A percentile compares a stretch with the other conserved stretches of the same genome.
These are phyloP conservation scores for Phymorhynchus buccinoides DNA, from an alignment of 1,140 invertebrate species.

Conservation along the genomic window DNA sequence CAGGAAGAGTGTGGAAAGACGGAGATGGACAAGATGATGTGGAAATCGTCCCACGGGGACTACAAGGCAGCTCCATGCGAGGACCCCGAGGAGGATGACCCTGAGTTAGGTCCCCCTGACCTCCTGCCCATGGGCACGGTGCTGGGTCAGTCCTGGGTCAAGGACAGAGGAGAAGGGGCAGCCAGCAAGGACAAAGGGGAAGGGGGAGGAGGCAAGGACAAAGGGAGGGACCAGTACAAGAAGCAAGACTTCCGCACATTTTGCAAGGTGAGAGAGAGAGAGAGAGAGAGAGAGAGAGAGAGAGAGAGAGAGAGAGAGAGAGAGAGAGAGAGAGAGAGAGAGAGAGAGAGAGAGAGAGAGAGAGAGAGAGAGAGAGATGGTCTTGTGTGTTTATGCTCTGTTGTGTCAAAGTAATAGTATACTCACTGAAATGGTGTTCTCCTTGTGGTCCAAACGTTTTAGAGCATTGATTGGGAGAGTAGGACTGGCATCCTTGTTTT, in stretches of 20 bases:
- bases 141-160: constrained; percentile 27
- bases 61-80: background rate
- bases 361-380: too few relatives aligned
- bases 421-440: too few relatives aligned
- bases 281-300: too few relatives aligned
- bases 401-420: too few relatives aligned
- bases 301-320: too few relatives aligned
- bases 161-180: too few relatives aligned
- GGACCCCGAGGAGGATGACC: background rate
- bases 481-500: too few relatives aligned
- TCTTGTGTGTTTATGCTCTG: too few relatives aligned
- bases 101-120: background rate
- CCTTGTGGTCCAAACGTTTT: too few relatives aligned
- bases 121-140: constrained; percentile 35
- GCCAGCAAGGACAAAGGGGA: constrained; percentile 31
- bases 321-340: too few relatives aligned
- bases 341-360: too few relatives aligned
- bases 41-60: constrained; percentile 40
- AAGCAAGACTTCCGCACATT: constrained; percentile 55
- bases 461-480: too few relatives aligned
- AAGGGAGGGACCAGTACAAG: constrained; percentile 39
- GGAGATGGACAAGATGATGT: constrained; percentile 41
- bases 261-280: constrained; percentile 45
- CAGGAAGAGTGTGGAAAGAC: constrained; percentile 50
- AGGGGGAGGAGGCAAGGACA: background rate